These are phyloP conservation scores for Pseudomyrmex concolor DNA, from an alignment of 1,140 invertebrate genomes.

Conservation along the genomic window DNA sequence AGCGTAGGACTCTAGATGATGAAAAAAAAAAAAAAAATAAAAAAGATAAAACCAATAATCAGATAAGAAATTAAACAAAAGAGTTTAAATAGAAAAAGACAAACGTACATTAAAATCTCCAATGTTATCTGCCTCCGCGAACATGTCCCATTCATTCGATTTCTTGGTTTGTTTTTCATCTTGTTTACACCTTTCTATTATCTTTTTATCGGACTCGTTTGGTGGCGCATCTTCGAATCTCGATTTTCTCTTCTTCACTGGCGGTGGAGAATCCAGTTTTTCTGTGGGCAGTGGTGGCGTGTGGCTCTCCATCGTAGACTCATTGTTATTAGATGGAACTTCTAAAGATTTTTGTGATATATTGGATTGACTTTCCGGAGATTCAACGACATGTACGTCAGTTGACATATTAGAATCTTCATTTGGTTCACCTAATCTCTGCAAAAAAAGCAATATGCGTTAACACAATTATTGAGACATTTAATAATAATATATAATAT, in stretches of 20 bases:
- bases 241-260: slow-evolving; percentile 79
- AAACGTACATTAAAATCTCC: slow-evolving; percentile 93
- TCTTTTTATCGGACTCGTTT: slow-evolving; percentile 73
- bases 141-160: slow-evolving; percentile 92
- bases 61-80: too few species aligned
- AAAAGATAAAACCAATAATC: slow-evolving; percentile 75
- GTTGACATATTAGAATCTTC: slow-evolving; percentile 87
- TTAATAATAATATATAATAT: not conserved
- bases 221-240: slow-evolving; percentile 78
- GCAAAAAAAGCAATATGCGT: slow-evolving; percentile 22
- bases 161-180: slow-evolving; percentile 83
- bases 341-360: slow-evolving; percentile 77
- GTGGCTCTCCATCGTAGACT: slow-evolving; percentile 81
- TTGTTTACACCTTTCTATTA: slow-evolving; percentile 76
- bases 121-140: slow-evolving; percentile 95
- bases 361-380: slow-evolving; percentile 80
- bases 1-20: slow-evolving; percentile 91
- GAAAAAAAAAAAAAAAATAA: slow-evolving; percentile 78
- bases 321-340: slow-evolving; percentile 80
- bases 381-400: slow-evolving; percentile 76
- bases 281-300: slow-evolving; percentile 81
- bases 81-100: not conserved
- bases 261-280: slow-evolving; percentile 74
- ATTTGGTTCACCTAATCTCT: slow-evolving; percentile 87
- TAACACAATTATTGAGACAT: not conserved